phyloP scores from a whole-genome alignment of 2,888 invertebrate species.

The Acanthococcus lagerstroemiae region DNA sequence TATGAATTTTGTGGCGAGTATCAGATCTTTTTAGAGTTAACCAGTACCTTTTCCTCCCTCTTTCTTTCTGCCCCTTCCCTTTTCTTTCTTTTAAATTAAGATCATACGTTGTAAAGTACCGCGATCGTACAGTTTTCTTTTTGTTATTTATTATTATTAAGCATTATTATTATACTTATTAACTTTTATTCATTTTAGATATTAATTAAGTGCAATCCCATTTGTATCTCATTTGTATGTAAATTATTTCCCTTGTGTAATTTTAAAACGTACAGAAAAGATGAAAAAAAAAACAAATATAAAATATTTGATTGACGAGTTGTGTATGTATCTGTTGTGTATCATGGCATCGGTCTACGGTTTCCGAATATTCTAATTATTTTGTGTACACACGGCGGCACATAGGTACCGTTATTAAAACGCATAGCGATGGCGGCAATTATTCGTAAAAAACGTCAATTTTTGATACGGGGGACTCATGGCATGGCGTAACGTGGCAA shows the following conservation, averaged over 20 bases:
- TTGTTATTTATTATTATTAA: conserved; percentile 23
- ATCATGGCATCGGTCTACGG: too few species aligned
- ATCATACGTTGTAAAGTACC: background rate
- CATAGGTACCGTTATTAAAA: too few species aligned
- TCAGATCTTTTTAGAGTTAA: conserved; percentile 20
- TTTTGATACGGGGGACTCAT: too few species aligned
- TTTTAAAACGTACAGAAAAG: conserved; percentile 10
- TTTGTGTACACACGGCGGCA: too few species aligned
- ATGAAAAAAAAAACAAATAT: conserved; percentile 21
- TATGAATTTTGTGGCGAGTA: conserved; percentile 13
- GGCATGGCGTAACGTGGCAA: too few species aligned
- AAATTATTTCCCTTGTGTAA: conserved; percentile 29
- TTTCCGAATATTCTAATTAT: too few species aligned
- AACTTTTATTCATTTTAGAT: too few species aligned
- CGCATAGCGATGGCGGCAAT: too few species aligned
- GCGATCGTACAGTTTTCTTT: conserved; percentile 10
- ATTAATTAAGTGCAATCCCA: conserved; percentile 26
- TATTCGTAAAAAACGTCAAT: too few species aligned
- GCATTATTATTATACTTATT: conserved; percentile 27
- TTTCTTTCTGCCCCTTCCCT: too few species aligned
- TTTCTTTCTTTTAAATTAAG: background rate
- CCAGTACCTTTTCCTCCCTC: background rate
- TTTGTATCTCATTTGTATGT: conserved; percentile 30
- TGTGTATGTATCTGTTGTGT: background rate
- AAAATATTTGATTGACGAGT: conserved; percentile 25